A percentile compares a stretch with the other conserved stretches of the same genome.
These are phyloP conservation scores for Drosophila differens DNA, from an alignment of 2,888 invertebrate genomes.

Conservation along the genomic window DNA sequence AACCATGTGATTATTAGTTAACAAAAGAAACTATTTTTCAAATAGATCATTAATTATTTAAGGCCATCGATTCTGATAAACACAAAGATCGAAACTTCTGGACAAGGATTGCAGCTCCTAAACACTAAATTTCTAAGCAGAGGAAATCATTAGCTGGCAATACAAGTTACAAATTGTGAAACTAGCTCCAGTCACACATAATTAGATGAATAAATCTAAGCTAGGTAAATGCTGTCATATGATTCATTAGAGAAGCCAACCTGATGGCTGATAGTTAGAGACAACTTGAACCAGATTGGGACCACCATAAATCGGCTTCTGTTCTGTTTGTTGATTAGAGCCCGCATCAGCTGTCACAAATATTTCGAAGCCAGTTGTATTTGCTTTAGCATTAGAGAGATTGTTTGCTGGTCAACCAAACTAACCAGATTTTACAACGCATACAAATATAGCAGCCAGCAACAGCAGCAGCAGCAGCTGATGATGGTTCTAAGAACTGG, in stretches of 20 bases:
- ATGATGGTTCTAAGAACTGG: slow-evolving; percentile 62
- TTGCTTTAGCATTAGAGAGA: slow-evolving; percentile 47
- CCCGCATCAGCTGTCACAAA: slow-evolving; percentile 42
- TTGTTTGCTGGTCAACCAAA: slow-evolving; percentile 47
- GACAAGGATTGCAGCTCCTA: not conserved
- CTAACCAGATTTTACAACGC: slow-evolving; percentile 32
- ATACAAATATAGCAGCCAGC: slow-evolving; percentile 25
- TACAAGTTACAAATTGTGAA: not conserved
- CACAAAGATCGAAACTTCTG: not conserved
- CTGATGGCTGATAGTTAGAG: slow-evolving; percentile 1
- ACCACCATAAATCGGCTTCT: slow-evolving; percentile 28
- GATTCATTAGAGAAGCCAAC: not conserved
- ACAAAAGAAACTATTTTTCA: not conserved
- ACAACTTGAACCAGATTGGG: slow-evolving; percentile 1
- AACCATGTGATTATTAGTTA: not conserved
- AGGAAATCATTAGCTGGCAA: not conserved
- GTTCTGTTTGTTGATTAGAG: slow-evolving; percentile 28
- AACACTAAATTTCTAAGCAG: not conserved
- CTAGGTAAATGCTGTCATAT: not conserved
- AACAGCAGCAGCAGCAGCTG: slow-evolving; percentile 27
- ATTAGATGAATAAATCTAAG: not conserved
- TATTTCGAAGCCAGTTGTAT: slow-evolving; percentile 28
- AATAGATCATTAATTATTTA: not conserved
- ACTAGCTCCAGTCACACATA: not conserved
- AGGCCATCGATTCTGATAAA: not conserved